Percentiles rank a stretch among this genome's conserved stretches.
Evolutionary conservation across 2,888 invertebrate genomes (phyloP).

Genomic region (Euplagia quadripunctaria): DNA sequence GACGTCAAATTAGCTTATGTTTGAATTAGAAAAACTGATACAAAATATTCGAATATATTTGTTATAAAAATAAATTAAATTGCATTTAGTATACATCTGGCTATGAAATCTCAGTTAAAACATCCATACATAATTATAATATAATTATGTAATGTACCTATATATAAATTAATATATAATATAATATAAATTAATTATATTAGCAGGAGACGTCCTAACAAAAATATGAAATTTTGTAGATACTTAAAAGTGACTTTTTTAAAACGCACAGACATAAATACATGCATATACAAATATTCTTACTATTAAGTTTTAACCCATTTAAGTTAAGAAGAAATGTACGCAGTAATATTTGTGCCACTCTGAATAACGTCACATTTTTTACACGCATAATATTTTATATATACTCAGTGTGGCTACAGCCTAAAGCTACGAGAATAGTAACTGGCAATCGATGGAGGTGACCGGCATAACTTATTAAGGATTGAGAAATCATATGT

Average conservation of each 20-base stretch:
- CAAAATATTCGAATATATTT: background rate
- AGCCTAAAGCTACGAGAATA: slow-evolving; percentile 59
- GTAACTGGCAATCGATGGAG: slow-evolving; percentile 61
- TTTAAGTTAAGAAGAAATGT: background rate
- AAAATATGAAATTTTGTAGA: too few species aligned
- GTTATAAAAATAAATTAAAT: too few species aligned
- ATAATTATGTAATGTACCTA: too few species aligned
- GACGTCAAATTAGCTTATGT: background rate
- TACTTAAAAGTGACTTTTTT: too few species aligned
- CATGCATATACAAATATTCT: background rate
- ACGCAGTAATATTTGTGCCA: background rate
- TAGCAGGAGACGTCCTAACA: too few species aligned
- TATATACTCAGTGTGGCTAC: slow-evolving; percentile 2
- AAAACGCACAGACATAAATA: too few species aligned
- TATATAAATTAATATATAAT: too few species aligned
- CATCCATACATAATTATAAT: too few species aligned
- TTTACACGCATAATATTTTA: background rate
- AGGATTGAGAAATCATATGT: slow-evolving; percentile 37
- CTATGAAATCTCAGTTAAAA: too few species aligned
- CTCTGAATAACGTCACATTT: background rate
- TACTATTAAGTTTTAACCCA: background rate
- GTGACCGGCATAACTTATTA: slow-evolving; percentile 42
- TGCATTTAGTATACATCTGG: too few species aligned
- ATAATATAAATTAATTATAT: too few species aligned
- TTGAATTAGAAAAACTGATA: background rate